Percentiles rank a stretch among this genome's conserved stretches.
Evolutionary conservation across 2,888 invertebrate species (phyloP).

Genomic region (Cephus sareptanus): DNA sequence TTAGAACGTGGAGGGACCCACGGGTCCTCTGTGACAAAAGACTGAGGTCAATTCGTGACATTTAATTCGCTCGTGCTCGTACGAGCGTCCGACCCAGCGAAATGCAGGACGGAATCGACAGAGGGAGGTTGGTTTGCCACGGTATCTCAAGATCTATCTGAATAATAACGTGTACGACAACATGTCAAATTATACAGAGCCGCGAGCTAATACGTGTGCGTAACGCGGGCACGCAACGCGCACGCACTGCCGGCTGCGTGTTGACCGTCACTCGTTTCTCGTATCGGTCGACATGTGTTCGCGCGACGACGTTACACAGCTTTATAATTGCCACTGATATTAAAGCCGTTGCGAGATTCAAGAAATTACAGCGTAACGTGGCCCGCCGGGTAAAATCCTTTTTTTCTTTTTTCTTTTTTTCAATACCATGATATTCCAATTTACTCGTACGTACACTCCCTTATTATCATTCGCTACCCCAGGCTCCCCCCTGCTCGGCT

Average conservation of each 20-base stretch:
- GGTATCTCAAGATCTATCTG: slow-evolving; percentile 64
- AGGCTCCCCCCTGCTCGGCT: not conserved
- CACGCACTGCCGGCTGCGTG: slow-evolving; percentile 36
- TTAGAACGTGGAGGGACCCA: not conserved
- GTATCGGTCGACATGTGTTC: slow-evolving; percentile 51
- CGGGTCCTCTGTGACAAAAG: too few species aligned
- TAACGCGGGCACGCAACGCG: slow-evolving; percentile 32
- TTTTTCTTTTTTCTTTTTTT: not conserved
- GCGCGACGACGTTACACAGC: slow-evolving; percentile 46
- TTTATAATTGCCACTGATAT: slow-evolving; percentile 52
- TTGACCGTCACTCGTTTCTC: slow-evolving; percentile 22
- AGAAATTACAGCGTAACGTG: slow-evolving; percentile 21
- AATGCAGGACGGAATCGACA: slow-evolving; percentile 26
- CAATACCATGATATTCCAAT: slow-evolving; percentile 11
- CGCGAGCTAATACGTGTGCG: slow-evolving; percentile 39
- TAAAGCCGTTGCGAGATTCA: slow-evolving; percentile 33
- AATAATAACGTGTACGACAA: slow-evolving; percentile 67
- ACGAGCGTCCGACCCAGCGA: not conserved
- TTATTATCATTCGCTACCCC: not conserved
- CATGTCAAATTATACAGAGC: slow-evolving; percentile 66
- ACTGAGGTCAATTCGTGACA: not conserved
- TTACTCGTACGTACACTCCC: not conserved
- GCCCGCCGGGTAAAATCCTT: not conserved
- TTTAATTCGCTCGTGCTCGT: slow-evolving; percentile 1
- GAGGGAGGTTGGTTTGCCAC: slow-evolving; percentile 35